These are phyloP conservation scores for Thamnaconus septentrionalis DNA, from an alignment of 2,113 vertebrate species.

Conservation along the genomic window DNA sequence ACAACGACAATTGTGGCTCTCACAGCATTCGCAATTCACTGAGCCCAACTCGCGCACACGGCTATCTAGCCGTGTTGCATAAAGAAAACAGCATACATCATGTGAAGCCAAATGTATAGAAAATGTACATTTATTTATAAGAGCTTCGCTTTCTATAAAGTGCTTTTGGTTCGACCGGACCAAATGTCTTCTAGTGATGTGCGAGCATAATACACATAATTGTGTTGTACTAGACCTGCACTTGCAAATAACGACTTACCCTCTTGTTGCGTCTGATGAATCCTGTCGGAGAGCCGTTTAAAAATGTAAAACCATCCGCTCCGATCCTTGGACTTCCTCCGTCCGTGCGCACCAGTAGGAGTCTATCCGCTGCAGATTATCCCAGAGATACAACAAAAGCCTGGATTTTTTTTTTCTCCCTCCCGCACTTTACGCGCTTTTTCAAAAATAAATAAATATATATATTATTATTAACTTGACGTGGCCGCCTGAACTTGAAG, in stretches of 20 bases:
- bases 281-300: constrained; percentile 34
- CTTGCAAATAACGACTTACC: constrained; percentile 43
- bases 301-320: constrained; percentile 62
- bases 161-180: background rate
- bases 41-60: too few relatives aligned
- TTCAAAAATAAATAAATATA: too few relatives aligned
- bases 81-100: too few relatives aligned
- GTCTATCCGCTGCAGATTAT: constrained; percentile 58
- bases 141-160: too few relatives aligned
- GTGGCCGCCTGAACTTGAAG: constrained; percentile 50
- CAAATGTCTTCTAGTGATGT: constrained; percentile 11
- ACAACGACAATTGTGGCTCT: too few relatives aligned
- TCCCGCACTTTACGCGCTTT: too few relatives aligned
- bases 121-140: too few relatives aligned
- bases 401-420: constrained; percentile 33
- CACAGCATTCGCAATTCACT: too few relatives aligned
- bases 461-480: constrained; percentile 44
- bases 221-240: constrained; percentile 11
- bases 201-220: constrained; percentile 4
- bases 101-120: too few relatives aligned
- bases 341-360: constrained; percentile 46
- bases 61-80: too few relatives aligned
- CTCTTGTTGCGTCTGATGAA: constrained; percentile 38
- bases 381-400: constrained; percentile 57
- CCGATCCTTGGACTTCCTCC: constrained; percentile 49